Conservation (phyloP, 2,888 invertebrate genomes). For the Galeopsomyia nigrocyanea region DNA sequence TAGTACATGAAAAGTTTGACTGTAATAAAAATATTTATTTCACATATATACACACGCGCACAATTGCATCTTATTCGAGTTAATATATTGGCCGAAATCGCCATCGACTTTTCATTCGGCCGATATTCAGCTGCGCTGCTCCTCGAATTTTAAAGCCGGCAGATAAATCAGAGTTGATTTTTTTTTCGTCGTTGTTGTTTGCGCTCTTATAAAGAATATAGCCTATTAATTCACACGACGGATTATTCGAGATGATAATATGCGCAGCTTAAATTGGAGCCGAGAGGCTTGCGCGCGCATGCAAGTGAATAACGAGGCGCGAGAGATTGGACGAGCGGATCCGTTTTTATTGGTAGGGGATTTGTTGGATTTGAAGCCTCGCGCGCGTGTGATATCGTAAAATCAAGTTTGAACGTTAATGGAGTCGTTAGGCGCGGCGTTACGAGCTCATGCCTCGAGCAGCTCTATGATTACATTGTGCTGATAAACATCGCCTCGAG, state of each 20-base stretch:
- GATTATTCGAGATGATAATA: constrained; percentile 43
- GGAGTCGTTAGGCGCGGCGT: constrained; percentile 44
- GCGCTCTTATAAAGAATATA: constrained; percentile 29
- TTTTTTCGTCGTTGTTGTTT: neutral
- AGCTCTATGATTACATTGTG: constrained; percentile 43
- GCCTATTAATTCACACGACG: constrained; percentile 47
- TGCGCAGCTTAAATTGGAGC: constrained; percentile 23
- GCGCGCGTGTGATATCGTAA: constrained; percentile 33
- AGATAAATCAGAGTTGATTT: constrained; percentile 32
- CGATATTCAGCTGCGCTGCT: constrained; percentile 24
- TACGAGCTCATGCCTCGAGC: constrained; percentile 42
- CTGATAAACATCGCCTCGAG: constrained; percentile 26
- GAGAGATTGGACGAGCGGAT: constrained; percentile 37
- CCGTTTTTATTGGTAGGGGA: constrained; percentile 35
- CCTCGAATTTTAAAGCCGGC: constrained; percentile 31
- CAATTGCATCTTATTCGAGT: constrained; percentile 25
- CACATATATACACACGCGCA: constrained; percentile 2
- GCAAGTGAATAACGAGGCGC: constrained; percentile 43
- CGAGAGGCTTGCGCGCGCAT: constrained; percentile 32
- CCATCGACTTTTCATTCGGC: constrained; percentile 15
- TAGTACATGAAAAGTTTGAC: neutral
- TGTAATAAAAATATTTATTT: constrained; percentile 37
- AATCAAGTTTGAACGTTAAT: constrained; percentile 45
- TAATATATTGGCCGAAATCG: constrained; percentile 40
- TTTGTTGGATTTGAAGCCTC: constrained; percentile 40